Percentiles rank a stretch among this genome's conserved stretches.
phyloP scores from a whole-genome alignment of 2,113 vertebrate genomes.

The Pelvicachromis taeniatus region DNA sequence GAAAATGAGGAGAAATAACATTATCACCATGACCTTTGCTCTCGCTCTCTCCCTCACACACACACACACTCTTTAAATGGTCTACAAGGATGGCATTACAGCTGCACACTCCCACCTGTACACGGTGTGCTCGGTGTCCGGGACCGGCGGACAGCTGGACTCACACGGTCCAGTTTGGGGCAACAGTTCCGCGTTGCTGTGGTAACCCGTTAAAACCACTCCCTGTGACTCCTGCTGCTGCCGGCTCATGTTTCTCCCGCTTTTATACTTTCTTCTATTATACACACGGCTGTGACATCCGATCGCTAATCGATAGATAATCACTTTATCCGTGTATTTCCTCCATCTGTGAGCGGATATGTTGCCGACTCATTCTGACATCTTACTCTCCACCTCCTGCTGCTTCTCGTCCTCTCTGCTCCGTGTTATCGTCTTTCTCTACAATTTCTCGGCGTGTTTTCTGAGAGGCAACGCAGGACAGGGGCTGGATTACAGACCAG shows the following conservation, averaged over 20 bases:
- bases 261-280: not conserved
- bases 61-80: not conserved
- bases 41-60: not conserved
- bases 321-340: not conserved
- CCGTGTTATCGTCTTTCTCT: not conserved
- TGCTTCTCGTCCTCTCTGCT: not conserved
- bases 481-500: slow-evolving; percentile 24
- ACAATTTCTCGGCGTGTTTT: not conserved
- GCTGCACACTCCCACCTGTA: slow-evolving; percentile 43
- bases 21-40: slow-evolving; percentile 23
- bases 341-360: not conserved
- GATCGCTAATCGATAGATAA: not conserved
- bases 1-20: not conserved
- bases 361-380: slow-evolving; percentile 6
- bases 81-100: not conserved
- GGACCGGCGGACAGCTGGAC: not conserved
- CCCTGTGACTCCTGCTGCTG: slow-evolving; percentile 57
- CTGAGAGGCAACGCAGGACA: not conserved
- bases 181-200: slow-evolving; percentile 63
- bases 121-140: slow-evolving; percentile 2
- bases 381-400: not conserved
- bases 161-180: slow-evolving; percentile 13
- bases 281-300: not conserved
- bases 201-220: slow-evolving; percentile 74
- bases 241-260: slow-evolving; percentile 63